Base-by-base conservation (phyloP, 2,797 vertebrate species). In the Poecilia gillii region DNA sequence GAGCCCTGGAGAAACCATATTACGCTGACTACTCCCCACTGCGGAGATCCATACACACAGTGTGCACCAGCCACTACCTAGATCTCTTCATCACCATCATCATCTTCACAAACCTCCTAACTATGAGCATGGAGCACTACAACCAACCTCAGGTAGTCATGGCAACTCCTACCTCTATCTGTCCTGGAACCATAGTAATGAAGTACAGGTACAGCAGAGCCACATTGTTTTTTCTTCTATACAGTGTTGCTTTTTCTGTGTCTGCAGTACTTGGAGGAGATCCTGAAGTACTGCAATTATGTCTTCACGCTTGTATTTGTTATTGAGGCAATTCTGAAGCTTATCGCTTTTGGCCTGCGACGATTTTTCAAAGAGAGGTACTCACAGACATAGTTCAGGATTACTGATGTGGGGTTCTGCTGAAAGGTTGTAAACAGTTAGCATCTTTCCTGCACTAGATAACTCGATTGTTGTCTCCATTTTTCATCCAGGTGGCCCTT, bases 41-140 rank as follows among this genome's bases (percentile, higher is more conserved):
- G 0, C 96, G 98, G 62, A 96, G 94, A 4, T 96, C 96, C 90
- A 97, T 99, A 87, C 98, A 99, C 93, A 96, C 94, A 0, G 92
- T 99, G 76, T 99, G 98, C 91, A 98, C 98, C 85, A 99, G 97
- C 94, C 96, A 98, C 95, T 99, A 99, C 84, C 91, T 99, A 68
- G 98, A 99, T 84, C 97, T 99, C 81, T 99, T 99, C 95, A 99
- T 99, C 95, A 99, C 98, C n/a, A 96, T 98, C 93, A 97, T 98
- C 95, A 99, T 99, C 77, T 97, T 97, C 2, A 96, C 98, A 93
- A 99, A 99, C 18, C 97, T 99, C 85, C 95, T 99, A 92, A 99
- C 98, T 66, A 99, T 99, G 98, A 98, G 98, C 41, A 97, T 99
- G 97, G 98, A 99, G 88, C 98, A 99, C 95, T 99, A 99, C 93